These are phyloP conservation scores for Drosophila neutralis DNA, from an alignment of 2,888 invertebrate species.

Conservation along the genomic window DNA sequence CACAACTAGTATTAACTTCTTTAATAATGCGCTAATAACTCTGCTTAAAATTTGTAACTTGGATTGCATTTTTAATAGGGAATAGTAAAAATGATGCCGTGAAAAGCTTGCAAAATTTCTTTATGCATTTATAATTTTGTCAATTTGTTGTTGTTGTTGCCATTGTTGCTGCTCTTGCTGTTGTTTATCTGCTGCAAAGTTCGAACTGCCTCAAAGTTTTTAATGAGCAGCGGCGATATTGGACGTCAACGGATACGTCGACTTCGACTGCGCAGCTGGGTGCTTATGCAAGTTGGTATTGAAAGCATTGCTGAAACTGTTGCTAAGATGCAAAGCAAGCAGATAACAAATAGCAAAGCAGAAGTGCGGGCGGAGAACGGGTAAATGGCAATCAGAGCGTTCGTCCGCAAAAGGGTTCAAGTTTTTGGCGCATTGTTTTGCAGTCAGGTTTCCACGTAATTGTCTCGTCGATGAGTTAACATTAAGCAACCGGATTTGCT, in stretches of 20 bases:
- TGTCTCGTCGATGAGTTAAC: conserved; percentile 26
- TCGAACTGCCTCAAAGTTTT: conserved; percentile 74
- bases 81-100: conserved; percentile 13
- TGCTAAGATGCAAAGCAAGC: conserved; percentile 51
- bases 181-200: conserved; percentile 74
- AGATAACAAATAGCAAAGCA: conserved; percentile 33
- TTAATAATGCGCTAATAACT: neutral
- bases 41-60: neutral
- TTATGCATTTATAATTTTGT: conserved; percentile 72
- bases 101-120: conserved; percentile 12
- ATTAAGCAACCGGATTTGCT: conserved; percentile 3
- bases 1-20: neutral
- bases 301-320: conserved; percentile 54
- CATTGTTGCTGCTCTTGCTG: conserved; percentile 35
- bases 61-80: neutral
- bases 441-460: conserved; percentile 32
- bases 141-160: conserved; percentile 34
- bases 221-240: conserved; percentile 71
- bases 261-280: conserved; percentile 21
- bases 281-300: conserved; percentile 45
- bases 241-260: conserved; percentile 51
- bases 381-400: conserved; percentile 8
- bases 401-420: conserved; percentile 13
- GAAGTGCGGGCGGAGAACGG: conserved; percentile 6
- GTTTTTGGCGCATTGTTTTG: conserved; percentile 33